Evolutionary conservation across 1,140 invertebrate species (phyloP), one percentile per base, ranked within the genome.

Genomic region (Drosophila ogumai): DNA sequence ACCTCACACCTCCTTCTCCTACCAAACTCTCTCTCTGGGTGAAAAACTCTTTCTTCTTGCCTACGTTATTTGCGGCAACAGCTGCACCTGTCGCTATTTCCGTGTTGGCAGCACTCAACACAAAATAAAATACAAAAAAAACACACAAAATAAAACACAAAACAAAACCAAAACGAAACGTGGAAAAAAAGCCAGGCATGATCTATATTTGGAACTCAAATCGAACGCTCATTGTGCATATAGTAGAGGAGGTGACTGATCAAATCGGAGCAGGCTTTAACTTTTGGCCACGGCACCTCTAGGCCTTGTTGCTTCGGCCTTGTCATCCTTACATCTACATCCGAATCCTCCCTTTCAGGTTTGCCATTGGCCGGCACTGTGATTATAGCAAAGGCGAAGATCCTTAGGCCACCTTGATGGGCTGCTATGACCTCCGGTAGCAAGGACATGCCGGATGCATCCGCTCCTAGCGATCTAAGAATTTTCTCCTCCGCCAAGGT

Each of bases 391-490:
- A 99, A 95, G 0, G 96, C 97, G 75, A 99, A 96, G 1, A 98
- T 96, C 31, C 94, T 95, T 79, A 99, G 94, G 50, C 97, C 96
- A 91, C 97, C 98, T 91, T 99, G 98, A 13, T 95, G 94, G 0
- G 98, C 98, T 1, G 77, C 75, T 32, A 91, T 75, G 9, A 92
- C 91, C 68, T 93, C 92, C 3, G 85, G 91, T 0, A 91, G 96
- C 1, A 98, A 98, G 6, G 97, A 98, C 98, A 99, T 99, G 32
- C 98, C 98, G 25, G 98, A 97, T 8, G 97, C 97, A 93, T 99
- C 98, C 8, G 96, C 96, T 19, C 98, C 98, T 4, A 98, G 90
- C 87, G 95, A 94, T 50, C 95, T 94, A 31, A 99, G 25, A 28
- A 28, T 28, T 28, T 28, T 28, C 43, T 98, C 93, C 93, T 99